Conservation (phyloP, 2,797 vertebrate genomes). For the Sitta carolinensis region DNA sequence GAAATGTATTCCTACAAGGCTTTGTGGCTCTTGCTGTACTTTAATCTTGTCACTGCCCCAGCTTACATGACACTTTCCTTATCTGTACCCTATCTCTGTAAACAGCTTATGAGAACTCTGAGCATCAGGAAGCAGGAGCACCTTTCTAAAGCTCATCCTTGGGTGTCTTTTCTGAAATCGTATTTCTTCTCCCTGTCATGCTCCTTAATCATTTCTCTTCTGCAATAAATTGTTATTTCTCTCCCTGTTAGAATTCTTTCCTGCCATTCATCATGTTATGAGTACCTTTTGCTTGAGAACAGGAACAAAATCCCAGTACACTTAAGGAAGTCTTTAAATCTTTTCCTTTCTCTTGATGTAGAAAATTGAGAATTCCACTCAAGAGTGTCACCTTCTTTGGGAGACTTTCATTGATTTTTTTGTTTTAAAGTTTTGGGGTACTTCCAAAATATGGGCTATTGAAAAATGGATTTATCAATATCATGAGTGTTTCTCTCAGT, state of each 20-base stretch:
- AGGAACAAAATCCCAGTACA: background rate
- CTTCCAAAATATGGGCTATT: background rate
- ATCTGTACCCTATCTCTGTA: background rate
- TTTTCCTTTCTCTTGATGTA: background rate
- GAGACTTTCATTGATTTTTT: background rate
- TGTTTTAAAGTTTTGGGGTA: background rate
- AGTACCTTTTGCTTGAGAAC: conserved; percentile 1
- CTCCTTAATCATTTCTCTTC: conserved; percentile 21
- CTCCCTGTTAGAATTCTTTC: conserved; percentile 28
- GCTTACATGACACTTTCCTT: background rate
- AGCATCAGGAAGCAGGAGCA: conserved; percentile 1
- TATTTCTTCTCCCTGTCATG: conserved; percentile 33
- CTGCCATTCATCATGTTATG: conserved; percentile 37
- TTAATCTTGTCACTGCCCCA: background rate
- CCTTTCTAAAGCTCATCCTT: conserved; percentile 26
- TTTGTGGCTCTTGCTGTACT: background rate
- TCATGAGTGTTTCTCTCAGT: background rate
- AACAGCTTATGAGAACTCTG: background rate
- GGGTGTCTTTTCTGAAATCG: conserved; percentile 1
- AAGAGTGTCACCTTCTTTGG: background rate
- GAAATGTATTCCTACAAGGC: background rate
- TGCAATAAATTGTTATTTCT: conserved; percentile 45
- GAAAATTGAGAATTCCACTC: background rate
- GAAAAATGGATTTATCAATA: background rate
- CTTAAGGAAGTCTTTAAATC: background rate